phyloP scores from a whole-genome alignment of 1,140 invertebrate genomes.

The Diorhabda elongata region DNA sequence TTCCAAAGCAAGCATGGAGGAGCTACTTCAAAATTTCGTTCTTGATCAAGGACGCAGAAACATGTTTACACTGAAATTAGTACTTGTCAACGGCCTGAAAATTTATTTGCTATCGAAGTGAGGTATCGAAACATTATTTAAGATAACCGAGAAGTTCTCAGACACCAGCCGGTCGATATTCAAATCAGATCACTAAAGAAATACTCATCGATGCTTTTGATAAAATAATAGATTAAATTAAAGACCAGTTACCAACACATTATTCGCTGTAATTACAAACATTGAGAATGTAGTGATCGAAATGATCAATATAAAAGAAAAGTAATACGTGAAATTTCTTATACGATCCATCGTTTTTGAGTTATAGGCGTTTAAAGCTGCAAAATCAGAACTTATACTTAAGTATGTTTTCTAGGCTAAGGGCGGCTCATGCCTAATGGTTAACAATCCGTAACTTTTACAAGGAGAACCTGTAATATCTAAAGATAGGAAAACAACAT shows the following conservation, averaged over 20 bases:
- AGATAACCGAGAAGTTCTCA: slow-evolving; percentile 19
- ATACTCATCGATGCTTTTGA: slow-evolving; percentile 20
- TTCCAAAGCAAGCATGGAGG: slow-evolving; percentile 4
- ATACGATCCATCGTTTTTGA: too few relatives aligned
- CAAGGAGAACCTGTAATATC: too few relatives aligned
- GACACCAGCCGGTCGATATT: slow-evolving; percentile 20
- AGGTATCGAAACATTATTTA: slow-evolving; percentile 9
- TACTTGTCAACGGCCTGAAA: too few relatives aligned
- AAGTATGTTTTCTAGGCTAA: too few relatives aligned
- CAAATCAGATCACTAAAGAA: slow-evolving; percentile 20
- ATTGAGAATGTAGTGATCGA: too few relatives aligned
- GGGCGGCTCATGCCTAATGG: too few relatives aligned
- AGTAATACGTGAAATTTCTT: too few relatives aligned
- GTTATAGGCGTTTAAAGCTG: too few relatives aligned
- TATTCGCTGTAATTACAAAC: background rate
- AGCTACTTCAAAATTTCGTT: background rate
- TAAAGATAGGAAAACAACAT: too few relatives aligned
- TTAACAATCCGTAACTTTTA: too few relatives aligned
- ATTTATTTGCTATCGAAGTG: background rate
- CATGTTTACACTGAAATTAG: background rate
- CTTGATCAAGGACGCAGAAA: slow-evolving; percentile 8
- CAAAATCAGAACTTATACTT: too few relatives aligned
- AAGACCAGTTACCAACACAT: slow-evolving; percentile 18
- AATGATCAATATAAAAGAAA: too few relatives aligned
- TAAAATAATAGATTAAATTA: slow-evolving; percentile 24